phyloP scores from a whole-genome alignment of 2,888 invertebrate genomes.

The Synanthedon andrenaeformis region DNA sequence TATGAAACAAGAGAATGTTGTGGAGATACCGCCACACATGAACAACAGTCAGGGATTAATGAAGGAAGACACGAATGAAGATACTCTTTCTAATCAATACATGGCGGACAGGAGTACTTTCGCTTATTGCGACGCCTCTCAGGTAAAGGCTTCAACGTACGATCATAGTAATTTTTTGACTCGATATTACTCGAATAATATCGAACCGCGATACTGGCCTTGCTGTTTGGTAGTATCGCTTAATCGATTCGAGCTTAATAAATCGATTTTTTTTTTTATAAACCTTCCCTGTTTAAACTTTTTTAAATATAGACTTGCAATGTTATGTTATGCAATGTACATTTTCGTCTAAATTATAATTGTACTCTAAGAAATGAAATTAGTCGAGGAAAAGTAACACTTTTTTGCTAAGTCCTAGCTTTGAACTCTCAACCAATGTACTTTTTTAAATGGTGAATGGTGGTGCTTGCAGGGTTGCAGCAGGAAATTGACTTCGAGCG shows the following conservation, averaged over 20 bases:
- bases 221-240: too few relatives aligned
- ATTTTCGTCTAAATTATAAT: too few relatives aligned
- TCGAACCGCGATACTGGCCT: too few relatives aligned
- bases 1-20: constrained; percentile 35
- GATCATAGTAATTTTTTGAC: background rate
- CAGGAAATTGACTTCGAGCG: constrained; percentile 28
- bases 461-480: constrained; percentile 32
- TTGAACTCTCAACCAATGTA: background rate
- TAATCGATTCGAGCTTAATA: too few relatives aligned
- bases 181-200: too few relatives aligned
- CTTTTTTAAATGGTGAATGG: background rate
- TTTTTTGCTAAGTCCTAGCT: too few relatives aligned
- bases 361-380: too few relatives aligned
- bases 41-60: constrained; percentile 14
- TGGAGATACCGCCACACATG: constrained; percentile 18
- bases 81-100: constrained; percentile 28
- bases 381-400: too few relatives aligned
- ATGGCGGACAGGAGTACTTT: constrained; percentile 39
- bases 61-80: constrained; percentile 23
- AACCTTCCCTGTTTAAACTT: too few relatives aligned
- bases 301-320: too few relatives aligned
- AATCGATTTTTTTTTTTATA: too few relatives aligned
- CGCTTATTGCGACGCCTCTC: constrained; percentile 27
- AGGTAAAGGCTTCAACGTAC: constrained; percentile 16
- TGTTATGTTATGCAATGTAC: too few relatives aligned